phyloP scores from a whole-genome alignment of 2,113 vertebrate genomes.

The Notothenia coriiceps region DNA sequence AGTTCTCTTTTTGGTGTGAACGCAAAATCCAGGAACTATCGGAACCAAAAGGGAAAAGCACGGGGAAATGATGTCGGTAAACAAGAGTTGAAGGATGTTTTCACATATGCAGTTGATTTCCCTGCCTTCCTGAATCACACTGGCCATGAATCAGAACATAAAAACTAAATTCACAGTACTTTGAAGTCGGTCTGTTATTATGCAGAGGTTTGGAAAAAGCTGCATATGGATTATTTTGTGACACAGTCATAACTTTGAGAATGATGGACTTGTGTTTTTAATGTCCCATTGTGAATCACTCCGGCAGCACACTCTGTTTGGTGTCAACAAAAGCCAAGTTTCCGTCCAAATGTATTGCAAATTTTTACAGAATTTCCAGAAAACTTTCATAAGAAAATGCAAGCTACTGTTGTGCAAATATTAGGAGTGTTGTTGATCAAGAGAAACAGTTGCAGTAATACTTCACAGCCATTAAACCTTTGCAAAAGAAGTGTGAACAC shows the following conservation, averaged over 20 bases:
- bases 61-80: background rate
- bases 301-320: background rate
- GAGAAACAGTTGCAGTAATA: background rate
- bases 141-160: background rate
- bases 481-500: background rate
- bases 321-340: background rate
- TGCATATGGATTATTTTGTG: background rate
- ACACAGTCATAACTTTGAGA: background rate
- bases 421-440: background rate
- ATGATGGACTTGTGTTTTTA: background rate
- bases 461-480: background rate
- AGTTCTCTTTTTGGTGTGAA: no score
- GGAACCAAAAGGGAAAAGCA: no score
- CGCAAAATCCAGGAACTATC: no score
- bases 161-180: background rate
- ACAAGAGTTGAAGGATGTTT: background rate
- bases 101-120: conserved; percentile 4
- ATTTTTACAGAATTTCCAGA: background rate
- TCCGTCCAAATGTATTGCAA: background rate
- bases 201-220: background rate
- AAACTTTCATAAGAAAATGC: background rate
- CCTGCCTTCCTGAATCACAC: background rate
- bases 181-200: background rate
- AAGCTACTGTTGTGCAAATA: no score
- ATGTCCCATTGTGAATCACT: background rate